Percentiles rank a stretch among this genome's conserved stretches.
Evolutionary conservation across 2,113 vertebrate species (phyloP).

Genomic region (Cyrtonyx montezumae): DNA sequence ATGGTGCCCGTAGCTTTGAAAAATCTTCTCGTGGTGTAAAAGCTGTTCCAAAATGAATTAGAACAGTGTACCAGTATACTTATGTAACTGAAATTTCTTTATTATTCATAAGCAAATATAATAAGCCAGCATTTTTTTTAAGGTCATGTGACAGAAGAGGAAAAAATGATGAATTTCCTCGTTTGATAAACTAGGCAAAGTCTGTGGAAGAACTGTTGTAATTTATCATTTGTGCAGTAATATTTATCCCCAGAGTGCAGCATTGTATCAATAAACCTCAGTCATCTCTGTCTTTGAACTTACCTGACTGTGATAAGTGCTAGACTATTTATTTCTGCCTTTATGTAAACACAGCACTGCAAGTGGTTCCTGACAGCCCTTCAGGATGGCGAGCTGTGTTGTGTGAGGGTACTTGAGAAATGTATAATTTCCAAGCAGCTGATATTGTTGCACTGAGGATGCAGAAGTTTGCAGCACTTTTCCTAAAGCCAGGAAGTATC

Average conservation of each 20-base stretch:
- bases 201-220: background rate
- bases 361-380: slow-evolving; percentile 24
- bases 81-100: background rate
- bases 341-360: slow-evolving; percentile 42
- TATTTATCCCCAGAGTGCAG: background rate
- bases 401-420: slow-evolving; percentile 46
- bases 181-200: background rate
- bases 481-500: slow-evolving; percentile 13
- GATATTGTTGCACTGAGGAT: background rate
- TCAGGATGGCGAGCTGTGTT: background rate
- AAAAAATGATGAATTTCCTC: background rate
- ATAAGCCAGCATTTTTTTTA: background rate
- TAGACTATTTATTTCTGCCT: slow-evolving; percentile 39
- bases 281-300: slow-evolving; percentile 33
- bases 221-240: background rate
- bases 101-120: background rate
- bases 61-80: background rate
- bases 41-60: background rate
- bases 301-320: slow-evolving; percentile 19
- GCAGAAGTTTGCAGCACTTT: background rate
- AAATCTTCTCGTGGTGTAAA: background rate
- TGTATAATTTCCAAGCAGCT: slow-evolving; percentile 20
- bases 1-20: background rate
- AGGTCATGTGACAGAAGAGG: background rate
- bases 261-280: slow-evolving; percentile 25